Percentiles rank a stretch among this genome's conserved stretches.
Evolutionary conservation across 2,113 vertebrate genomes (phyloP).

Genomic region (Syngnathus scovelli): DNA sequence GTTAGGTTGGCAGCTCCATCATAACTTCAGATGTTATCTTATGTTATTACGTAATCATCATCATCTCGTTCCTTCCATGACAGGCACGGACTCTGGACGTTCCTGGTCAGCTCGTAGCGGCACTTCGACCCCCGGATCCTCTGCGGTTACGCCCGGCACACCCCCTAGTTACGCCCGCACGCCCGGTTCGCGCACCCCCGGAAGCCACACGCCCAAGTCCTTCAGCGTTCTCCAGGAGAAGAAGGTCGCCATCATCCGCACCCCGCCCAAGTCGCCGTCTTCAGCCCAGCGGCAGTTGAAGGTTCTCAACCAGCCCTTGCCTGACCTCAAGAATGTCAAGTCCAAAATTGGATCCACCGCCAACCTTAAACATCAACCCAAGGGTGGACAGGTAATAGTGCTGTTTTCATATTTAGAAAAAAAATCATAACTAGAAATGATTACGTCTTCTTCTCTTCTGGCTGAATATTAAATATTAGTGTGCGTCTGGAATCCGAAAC

Average conservation of each 20-base stretch:
- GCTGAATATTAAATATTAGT: background rate
- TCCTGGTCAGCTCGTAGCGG: slow-evolving; percentile 87
- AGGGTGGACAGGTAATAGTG: slow-evolving; percentile 86
- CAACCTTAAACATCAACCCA: slow-evolving; percentile 91
- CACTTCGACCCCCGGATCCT: slow-evolving; percentile 85
- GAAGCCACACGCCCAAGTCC: slow-evolving; percentile 90
- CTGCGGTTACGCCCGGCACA: slow-evolving; percentile 87
- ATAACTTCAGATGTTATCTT: background rate
- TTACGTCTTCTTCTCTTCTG: background rate
- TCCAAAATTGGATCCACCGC: slow-evolving; percentile 92
- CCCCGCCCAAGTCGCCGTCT: slow-evolving; percentile 90
- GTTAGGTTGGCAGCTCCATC: background rate
- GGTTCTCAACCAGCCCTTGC: slow-evolving; percentile 87
- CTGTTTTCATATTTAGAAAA: background rate
- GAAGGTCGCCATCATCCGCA: slow-evolving; percentile 92
- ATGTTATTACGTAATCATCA: background rate
- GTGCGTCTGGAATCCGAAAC: background rate
- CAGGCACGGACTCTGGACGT: slow-evolving; percentile 84
- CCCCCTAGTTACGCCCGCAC: slow-evolving; percentile 91
- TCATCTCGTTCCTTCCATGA: background rate
- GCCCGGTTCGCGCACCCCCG: slow-evolving; percentile 87
- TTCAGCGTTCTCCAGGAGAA: slow-evolving; percentile 88
- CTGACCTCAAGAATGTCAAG: slow-evolving; percentile 89
- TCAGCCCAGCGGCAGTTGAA: slow-evolving; percentile 87
- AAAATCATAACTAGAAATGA: background rate